Evolutionary conservation across 1,140 invertebrate genomes (phyloP).

Genomic region (Drosophila rhopaloa): DNA sequence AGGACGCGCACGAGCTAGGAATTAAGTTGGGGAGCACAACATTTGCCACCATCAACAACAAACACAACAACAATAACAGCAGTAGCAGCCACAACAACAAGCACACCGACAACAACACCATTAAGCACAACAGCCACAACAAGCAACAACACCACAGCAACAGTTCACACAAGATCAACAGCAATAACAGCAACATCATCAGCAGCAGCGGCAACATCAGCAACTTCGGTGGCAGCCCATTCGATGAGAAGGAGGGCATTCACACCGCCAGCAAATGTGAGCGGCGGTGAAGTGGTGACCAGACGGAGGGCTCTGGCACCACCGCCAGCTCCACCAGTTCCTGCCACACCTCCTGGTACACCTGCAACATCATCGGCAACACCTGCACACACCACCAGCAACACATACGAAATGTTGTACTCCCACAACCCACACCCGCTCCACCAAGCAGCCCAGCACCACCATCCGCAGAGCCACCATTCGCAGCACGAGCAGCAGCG

Average conservation of each 20-base stretch:
- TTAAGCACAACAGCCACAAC: conserved; percentile 10
- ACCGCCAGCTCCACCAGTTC: conserved; percentile 56
- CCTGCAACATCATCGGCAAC: conserved; percentile 21
- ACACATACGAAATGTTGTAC: conserved; percentile 84
- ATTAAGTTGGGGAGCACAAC: conserved; percentile 84
- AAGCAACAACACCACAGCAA: conserved; percentile 31
- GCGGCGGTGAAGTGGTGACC: conserved; percentile 12
- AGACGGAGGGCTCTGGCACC: conserved; percentile 49
- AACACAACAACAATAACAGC: conserved; percentile 25
- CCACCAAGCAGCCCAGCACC: conserved; percentile 2
- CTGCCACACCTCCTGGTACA: conserved; percentile 14
- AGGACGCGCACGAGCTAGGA: conserved; percentile 84
- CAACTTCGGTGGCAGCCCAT: conserved; percentile 5
- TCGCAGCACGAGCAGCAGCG: conserved; percentile 64
- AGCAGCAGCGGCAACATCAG: conserved; percentile 2
- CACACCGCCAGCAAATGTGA: conserved; percentile 32
- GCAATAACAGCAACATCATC: conserved; percentile 5
- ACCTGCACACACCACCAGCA: conserved; percentile 50
- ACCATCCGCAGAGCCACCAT: conserved; percentile 11
- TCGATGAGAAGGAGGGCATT: conserved; percentile 27
- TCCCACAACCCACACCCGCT: conserved; percentile 72
- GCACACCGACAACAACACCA: conserved; percentile 17
- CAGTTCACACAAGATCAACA: conserved; percentile 38
- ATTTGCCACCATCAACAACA: conserved; percentile 62
- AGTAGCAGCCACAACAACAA: conserved; percentile 24